Evolutionary conservation across 2,113 vertebrate genomes (phyloP), one percentile per base, ranked within the genome.

Genomic region (Oryzias woworae): DNA sequence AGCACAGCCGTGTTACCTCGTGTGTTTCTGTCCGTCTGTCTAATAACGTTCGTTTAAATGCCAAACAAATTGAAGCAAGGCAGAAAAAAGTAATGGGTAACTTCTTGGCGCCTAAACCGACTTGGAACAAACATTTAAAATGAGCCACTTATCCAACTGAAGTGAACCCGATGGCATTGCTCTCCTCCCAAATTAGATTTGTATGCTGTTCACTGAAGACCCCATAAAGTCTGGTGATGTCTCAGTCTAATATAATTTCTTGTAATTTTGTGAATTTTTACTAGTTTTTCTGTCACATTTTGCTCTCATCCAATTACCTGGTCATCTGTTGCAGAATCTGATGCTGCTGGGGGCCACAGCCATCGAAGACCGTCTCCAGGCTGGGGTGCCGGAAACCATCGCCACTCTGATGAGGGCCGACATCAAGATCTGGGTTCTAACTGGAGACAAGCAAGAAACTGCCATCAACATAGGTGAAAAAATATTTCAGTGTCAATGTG

Each of bases 401-500:
- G 89, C 94, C 69, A 95, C 95, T 2, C 90, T 98, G 65, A 92
- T 98, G 82, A 95, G 90, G 85, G 97, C 97, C 41, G 94, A 95
- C 84, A 98, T 98, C 77, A 97, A 96, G 88, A 98, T 98, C 74
- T 98, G 97, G 96, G 93, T 98, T 80, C 90, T 98, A 84, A 98
- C 97, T 0, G 96, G 97, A 46, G 97, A 98, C 89, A 98, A 98
- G 74, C 95, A 97, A 79, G 97, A 98, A 90, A 98, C 97, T 0
- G 96, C 96, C 75, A 93, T 98, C 45, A 98, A 98, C 69, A 99
- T 99, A 81, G 97, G 97, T 98, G 91, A 73, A 80, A 26, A 36
- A 44, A 41, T 20, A 17, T 17, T 51, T 24, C 1, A 7, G 20
- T 22, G 14, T 28, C 26, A 28, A 5, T 5, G 26, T 28, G 4